Conservation (phyloP, 2,797 vertebrate genomes). For the Eospalax fontanierii region DNA sequence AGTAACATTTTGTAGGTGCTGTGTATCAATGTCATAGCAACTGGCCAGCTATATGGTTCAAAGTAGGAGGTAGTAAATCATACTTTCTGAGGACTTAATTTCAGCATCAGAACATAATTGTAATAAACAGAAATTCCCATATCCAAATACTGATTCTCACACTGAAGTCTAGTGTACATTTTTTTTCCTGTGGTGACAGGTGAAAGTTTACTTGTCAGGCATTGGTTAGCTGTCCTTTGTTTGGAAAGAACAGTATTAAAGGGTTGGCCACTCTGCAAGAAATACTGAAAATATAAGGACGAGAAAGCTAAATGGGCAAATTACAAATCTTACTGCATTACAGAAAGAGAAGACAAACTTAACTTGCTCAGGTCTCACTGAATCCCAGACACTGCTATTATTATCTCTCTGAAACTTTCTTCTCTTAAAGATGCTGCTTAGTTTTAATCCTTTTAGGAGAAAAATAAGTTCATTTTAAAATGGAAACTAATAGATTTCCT, state of each 20-base stretch:
- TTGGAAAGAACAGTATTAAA: neutral
- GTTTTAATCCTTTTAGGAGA: neutral
- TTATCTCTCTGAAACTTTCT: slow-evolving; percentile 14
- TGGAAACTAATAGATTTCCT: neutral
- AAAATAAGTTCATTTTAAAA: neutral
- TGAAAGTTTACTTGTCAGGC: too few species aligned
- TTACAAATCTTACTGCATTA: neutral
- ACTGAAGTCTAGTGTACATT: neutral
- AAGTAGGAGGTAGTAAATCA: slow-evolving; percentile 65
- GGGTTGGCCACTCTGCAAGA: neutral
- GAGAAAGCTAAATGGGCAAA: neutral
- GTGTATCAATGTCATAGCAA: slow-evolving; percentile 79
- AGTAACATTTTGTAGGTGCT: slow-evolving; percentile 83
- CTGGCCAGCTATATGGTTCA: slow-evolving; percentile 48
- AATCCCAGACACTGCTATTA: neutral
- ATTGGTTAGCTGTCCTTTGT: neutral
- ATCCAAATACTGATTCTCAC: neutral
- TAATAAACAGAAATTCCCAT: neutral
- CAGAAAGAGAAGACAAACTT: neutral
- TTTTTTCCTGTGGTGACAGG: neutral
- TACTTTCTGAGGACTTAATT: slow-evolving; percentile 73
- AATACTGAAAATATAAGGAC: neutral
- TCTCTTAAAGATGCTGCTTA: neutral
- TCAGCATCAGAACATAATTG: slow-evolving; percentile 33
- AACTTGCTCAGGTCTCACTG: neutral